Evolutionary conservation across 1,140 invertebrate genomes (phyloP), one percentile per base, ranked within the genome.

Genomic region (Coptotermes formosanus): DNA sequence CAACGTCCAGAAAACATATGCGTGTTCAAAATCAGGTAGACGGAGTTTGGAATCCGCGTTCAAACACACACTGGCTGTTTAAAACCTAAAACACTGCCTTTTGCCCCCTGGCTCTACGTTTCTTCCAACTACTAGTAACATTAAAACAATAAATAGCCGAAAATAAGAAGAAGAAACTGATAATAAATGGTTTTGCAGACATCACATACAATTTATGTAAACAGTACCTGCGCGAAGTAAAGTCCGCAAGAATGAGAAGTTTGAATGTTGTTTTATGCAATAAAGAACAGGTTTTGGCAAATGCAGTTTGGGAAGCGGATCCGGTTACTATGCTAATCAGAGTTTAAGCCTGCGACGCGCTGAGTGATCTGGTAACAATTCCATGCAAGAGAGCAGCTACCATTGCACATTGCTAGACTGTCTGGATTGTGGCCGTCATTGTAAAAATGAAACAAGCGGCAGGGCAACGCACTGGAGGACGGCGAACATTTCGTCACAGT

Each of bases 221-320:
- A 75, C 25, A n/a, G 64, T 21, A 7, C 64, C 64, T 30, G 8
- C 7, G 12, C 59, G 59, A 64, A 64, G 7, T 64, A 16, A 64
- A 64, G 19, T 21, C 59, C 1, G 3, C 1, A 0, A 8, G n/a
- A 75, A 30, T 25, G 64, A 75, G n/a, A 75, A n/a, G 64, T 75
- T 75, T 75, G 64, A 75, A 30, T 30, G 14, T 14, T 11, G n/a
- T 16, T 30, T 75, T 8, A 75, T 75, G 64, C 25, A 11, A 75
- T 30, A 75, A 75, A 75, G 64, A 75, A 75, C 64, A 30, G 64
- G 64, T 75, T 75, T 75, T 75, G 64, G 25, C 30, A 75, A 75
- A 75, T 75, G n/a, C 64, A 75, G 64, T 75, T 75, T 30, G 25
- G 64, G 64, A 30, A 7, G 38, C 0, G 25, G 64, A 75, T 75